Evolutionary conservation across 1,140 invertebrate species (phyloP), one percentile per base, ranked within the genome.

Genomic region (Cydia fagiglandana): DNA sequence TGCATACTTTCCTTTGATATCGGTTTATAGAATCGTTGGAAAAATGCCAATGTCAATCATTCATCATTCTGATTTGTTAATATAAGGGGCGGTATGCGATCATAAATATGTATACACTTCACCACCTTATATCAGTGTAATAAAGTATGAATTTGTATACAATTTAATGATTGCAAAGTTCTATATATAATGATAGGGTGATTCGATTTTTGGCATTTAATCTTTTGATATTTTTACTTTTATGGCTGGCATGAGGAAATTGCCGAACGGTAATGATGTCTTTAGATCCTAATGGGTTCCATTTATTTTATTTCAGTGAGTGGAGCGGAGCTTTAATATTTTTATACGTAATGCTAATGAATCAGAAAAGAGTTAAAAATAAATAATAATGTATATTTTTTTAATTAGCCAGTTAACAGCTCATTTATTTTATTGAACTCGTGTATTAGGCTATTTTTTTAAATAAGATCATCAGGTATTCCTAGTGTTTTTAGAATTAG

Each of bases 11-110:
- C 3, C 6, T 70, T 70, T 34, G 12, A 68, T 38, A 68, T 68
- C 17, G 28, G 64, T 68, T 34, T 38, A 68, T 68, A 70, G 5
- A 70, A 41, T 70, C n/a, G 66, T 70, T 70, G 66, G 66, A 38
- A 41, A 70, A 38, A 70, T 38, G 66, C 66, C 66, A 70, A 70
- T 70, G 66, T 70, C 66, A 70, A 70, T 45, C 66, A 70, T 70
- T 70, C 66, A 70, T 70, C 66, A 70, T 70, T 70, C 15, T 0
- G 34, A 70, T 45, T 70, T 17, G 30, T n/a, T 70, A 41, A 70
- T 70, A 70, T 20, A 70, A 38, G 34, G 30, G 66, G 66, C 15
- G 66, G 66, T 41, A 38, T 15, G 20, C 38, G 17, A 3, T 61
- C 56, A 61, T 20, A 61, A 24, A 24, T 2, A 61, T 61, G 7